A percentile compares a stretch with the other conserved stretches of the same genome.
These are phyloP conservation scores for Andrena haemorrhoa DNA, from an alignment of 2,888 invertebrate genomes.

Conservation along the genomic window DNA sequence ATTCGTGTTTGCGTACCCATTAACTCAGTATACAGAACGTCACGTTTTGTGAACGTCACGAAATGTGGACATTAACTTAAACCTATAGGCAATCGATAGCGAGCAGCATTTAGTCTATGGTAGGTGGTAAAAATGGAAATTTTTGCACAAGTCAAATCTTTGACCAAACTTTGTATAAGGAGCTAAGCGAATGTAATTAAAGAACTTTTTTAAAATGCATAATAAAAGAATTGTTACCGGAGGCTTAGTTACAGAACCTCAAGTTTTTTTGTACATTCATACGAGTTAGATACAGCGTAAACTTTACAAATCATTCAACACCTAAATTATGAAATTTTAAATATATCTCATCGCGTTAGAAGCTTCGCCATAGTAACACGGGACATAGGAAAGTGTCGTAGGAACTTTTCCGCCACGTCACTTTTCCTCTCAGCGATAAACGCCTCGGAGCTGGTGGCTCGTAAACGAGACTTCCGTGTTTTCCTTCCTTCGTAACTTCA, in stretches of 20 bases:
- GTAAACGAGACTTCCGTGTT: conserved; percentile 30
- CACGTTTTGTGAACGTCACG: no score
- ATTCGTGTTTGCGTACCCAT: conserved; percentile 24
- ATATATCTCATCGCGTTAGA: conserved; percentile 46
- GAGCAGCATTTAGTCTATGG: conserved; percentile 46
- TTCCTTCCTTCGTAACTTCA: neutral
- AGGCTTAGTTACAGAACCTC: conserved; percentile 57
- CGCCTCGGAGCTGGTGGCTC: conserved; percentile 54
- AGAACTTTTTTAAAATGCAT: conserved; percentile 64
- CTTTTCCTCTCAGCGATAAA: conserved; percentile 31
- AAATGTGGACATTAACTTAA: conserved; percentile 15
- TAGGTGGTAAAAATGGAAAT: conserved; percentile 36
- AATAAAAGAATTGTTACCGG: conserved; percentile 37
- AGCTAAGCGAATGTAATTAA: conserved; percentile 53
- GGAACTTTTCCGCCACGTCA: conserved; percentile 40
- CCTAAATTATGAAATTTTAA: conserved; percentile 32
- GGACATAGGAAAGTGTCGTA: conserved; percentile 33
- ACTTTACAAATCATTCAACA: conserved; percentile 32
- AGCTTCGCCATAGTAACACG: conserved; percentile 32
- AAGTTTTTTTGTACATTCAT: conserved; percentile 68
- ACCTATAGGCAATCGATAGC: conserved; percentile 34
- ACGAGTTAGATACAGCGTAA: conserved; percentile 49
- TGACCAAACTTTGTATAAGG: conserved; percentile 66
- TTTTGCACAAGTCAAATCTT: conserved; percentile 65
- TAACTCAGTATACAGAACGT: conserved; percentile 9